These are phyloP conservation scores for Sebastes diaconus DNA, from an alignment of 2,797 vertebrate species.

Conservation along the genomic window DNA sequence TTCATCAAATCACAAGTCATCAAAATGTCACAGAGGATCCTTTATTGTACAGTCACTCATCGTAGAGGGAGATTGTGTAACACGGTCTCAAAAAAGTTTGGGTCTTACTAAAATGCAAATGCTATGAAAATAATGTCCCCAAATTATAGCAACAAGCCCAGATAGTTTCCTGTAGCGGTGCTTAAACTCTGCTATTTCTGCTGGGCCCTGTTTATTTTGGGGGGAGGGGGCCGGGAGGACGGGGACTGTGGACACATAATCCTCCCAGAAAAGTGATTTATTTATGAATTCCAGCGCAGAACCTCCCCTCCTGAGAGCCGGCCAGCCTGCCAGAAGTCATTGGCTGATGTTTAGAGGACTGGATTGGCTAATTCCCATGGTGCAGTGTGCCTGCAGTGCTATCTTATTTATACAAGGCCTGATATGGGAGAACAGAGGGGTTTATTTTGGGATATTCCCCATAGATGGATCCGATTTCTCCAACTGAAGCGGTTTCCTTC, in stretches of 20 bases:
- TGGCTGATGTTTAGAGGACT: conserved; percentile 87
- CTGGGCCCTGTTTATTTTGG: conserved; percentile 82
- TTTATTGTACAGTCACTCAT: conserved; percentile 25
- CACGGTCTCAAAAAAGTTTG: conserved; percentile 30
- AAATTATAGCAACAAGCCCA: conserved; percentile 81
- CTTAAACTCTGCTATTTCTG: conserved; percentile 83
- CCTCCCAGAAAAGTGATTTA: conserved; percentile 87
- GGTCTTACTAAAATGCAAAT: conserved; percentile 74
- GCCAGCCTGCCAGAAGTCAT: conserved; percentile 85
- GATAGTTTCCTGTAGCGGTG: conserved; percentile 83
- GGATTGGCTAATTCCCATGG: conserved; percentile 87
- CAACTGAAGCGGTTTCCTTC: conserved; percentile 80
- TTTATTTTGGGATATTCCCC: conserved; percentile 89
- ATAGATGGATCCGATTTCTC: conserved; percentile 85
- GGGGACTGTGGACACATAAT: conserved; percentile 82
- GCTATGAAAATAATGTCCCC: conserved; percentile 77
- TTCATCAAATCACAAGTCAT: conserved; percentile 18
- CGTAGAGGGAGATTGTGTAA: conserved; percentile 33
- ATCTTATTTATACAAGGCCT: conserved; percentile 88
- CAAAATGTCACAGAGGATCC: conserved; percentile 14
- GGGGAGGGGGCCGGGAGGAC: conserved; percentile 50
- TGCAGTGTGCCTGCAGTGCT: conserved; percentile 84
- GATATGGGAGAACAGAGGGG: conserved; percentile 87
- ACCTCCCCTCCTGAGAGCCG: conserved; percentile 77
- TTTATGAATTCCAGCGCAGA: conserved; percentile 86